These are phyloP conservation scores for Drosophila planitibia DNA, from an alignment of 2,888 invertebrate genomes.

Conservation along the genomic window DNA sequence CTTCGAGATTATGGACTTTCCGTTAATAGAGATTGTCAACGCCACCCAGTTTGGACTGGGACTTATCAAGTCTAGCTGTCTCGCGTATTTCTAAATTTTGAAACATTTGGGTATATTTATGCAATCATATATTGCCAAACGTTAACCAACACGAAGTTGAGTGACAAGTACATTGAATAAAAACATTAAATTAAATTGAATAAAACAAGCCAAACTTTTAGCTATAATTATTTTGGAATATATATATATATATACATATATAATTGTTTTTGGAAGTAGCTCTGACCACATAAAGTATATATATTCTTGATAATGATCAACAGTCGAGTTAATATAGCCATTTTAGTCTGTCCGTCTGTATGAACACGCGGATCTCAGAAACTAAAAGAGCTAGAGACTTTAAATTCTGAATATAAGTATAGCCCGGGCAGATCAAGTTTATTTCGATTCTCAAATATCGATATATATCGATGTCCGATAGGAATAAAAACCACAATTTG, in stretches of 20 bases:
- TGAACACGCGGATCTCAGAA: too few species aligned
- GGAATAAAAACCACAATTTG: background rate
- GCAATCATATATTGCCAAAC: background rate
- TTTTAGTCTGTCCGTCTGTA: background rate
- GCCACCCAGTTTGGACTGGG: slow-evolving; percentile 1
- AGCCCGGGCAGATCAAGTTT: background rate
- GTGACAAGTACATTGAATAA: background rate
- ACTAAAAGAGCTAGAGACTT: background rate
- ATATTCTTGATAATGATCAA: background rate
- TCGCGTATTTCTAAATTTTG: slow-evolving; percentile 12
- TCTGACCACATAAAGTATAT: background rate
- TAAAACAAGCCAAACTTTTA: background rate
- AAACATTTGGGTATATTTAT: background rate
- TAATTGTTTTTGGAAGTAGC: background rate
- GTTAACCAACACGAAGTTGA: background rate
- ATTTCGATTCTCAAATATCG: background rate
- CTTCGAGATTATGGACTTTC: slow-evolving; percentile 36
- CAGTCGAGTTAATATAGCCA: background rate
- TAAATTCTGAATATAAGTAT: background rate
- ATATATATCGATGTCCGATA: background rate
- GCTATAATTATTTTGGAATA: background rate
- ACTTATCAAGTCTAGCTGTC: slow-evolving; percentile 37
- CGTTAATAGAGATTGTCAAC: slow-evolving; percentile 22
- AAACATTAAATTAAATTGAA: background rate
- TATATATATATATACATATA: too few species aligned